Base-by-base conservation (phyloP, 1,140 invertebrate species). In the Gerris buenoi region DNA sequence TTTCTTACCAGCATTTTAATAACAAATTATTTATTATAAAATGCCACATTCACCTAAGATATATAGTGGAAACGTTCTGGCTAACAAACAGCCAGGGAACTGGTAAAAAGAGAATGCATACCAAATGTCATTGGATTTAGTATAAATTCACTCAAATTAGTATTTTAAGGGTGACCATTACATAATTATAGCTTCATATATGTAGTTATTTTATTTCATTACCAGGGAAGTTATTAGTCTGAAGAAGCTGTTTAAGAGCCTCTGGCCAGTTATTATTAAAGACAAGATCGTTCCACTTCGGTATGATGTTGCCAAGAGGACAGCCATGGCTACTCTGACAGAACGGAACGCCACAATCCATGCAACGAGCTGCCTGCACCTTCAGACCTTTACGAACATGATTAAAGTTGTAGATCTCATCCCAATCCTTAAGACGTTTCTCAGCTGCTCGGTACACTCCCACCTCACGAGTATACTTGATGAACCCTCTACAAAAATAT, bases 331-430 rank as follows among this genome's bases (percentile, higher is more conserved):
- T 88, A 29, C 91, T 94, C 80, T 99, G 96, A 77, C 97, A 99
- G 80, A 99, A 99, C 10, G 97, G 97, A 26, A 99, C 94, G 26
- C 97, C 97, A 79, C 97, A 99, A 73, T 99, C 96, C 97, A 99
- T 99, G 78, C 97, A 99, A 15, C 95, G 84, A 0, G 96, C 95
- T 14, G 96, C 95, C 79, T 99, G 96, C 1, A 88, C 84, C 62
- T 88, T 83, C 14, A 99, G 80, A 29, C 91, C 91, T 75, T 93
- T 91, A 2, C 91, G 83, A 10, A 98, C 91, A 71, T 86, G 84
- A 61, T 82, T 79, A 72, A 90, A 90, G 76, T 96, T 89, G 77
- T 95, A 97, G 71, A 98, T 94, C 81, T 99, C 97, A 70, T 95
- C 86, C 95, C 95, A 99, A 77, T 99, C 95, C 68, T 93, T 87